Base-by-base conservation (phyloP, 2,888 invertebrate genomes). In the Pardosa pseudoannulata region DNA sequence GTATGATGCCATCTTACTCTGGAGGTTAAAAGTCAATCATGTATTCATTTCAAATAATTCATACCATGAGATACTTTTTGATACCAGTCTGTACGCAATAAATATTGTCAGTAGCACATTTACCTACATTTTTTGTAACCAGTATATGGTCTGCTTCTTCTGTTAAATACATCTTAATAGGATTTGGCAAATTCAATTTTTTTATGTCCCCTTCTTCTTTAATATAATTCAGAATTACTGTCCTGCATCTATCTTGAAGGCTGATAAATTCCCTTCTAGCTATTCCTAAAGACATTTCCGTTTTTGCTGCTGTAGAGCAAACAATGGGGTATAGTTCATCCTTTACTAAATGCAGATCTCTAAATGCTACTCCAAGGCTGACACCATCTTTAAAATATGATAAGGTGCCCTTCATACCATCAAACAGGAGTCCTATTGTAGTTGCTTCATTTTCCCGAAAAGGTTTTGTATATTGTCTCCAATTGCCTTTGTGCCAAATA, bases 251-350 rank as follows among this genome's bases (percentile, higher is more conserved):
- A 39, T 95, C 95, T 90, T 95, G 95, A 6, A 95, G 92, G 90
- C 93, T 94, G 0, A 93, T 93, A 90, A 94, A 95, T 90, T 94
- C 94, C 56, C 94, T 91, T 88, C 93, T 93, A 89, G 93, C 93
- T 32, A 92, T 91, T 36, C 93, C 93, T 23, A 95, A 91, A 0
- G 94, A 93, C 94, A 95, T 95, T 91, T 95, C 94, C 1, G 95
- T 95, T 91, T 95, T 95, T 23, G 95, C 95, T 0, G 95, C 95
- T 0, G 95, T 95, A 1, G 95, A 95, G 89, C 94, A 94, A 11
- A 95, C 93, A 80, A 95, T 93, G 0, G 95, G 95, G 90, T 93
- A 95, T 1, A 95, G 92, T 0, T 94, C 93, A 88, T 94, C 94
- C 79, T 93, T 93, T 0, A 94, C 91, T 90, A 94, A 93, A 79